Conservation (phyloP, 2,888 invertebrate species). For the Physocephala rufipes region DNA sequence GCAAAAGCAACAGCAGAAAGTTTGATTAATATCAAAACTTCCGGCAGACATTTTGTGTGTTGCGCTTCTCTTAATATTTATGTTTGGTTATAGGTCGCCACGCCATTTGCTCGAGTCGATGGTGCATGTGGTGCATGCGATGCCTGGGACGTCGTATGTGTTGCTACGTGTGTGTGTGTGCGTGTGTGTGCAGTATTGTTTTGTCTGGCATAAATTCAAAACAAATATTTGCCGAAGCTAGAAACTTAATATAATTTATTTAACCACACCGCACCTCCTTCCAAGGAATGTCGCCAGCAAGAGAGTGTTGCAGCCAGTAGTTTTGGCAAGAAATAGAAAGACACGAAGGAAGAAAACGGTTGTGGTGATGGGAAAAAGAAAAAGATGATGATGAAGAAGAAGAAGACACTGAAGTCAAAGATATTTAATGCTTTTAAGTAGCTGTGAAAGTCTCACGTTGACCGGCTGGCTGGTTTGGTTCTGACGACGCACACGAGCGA, state of each 20-base stretch:
- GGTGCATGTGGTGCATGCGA: not conserved
- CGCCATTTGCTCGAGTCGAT: not conserved
- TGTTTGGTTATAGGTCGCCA: not conserved
- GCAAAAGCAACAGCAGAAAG: slow-evolving; percentile 21
- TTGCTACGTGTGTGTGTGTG: not conserved
- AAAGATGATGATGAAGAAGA: too few relatives aligned
- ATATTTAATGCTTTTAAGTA: slow-evolving; percentile 23
- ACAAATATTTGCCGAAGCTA: slow-evolving; percentile 15
- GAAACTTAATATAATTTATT: slow-evolving; percentile 23
- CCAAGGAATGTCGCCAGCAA: not conserved
- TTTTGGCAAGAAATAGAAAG: too few relatives aligned
- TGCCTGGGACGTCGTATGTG: not conserved
- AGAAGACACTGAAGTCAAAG: too few relatives aligned
- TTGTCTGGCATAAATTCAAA: slow-evolving; percentile 18
- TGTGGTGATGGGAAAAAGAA: too few relatives aligned
- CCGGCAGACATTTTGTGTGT: slow-evolving; percentile 20
- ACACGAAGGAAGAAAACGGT: too few relatives aligned
- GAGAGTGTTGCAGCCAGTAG: too few relatives aligned
- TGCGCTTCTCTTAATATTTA: not conserved
- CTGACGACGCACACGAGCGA: too few relatives aligned
- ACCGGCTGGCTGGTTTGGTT: too few relatives aligned
- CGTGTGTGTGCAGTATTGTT: not conserved
- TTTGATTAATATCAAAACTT: slow-evolving; percentile 35
- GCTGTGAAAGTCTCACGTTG: slow-evolving; percentile 15
- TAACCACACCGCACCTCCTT: too few relatives aligned